Percentiles rank a stretch among this genome's conserved stretches.
phyloP scores from a whole-genome alignment of 2,888 invertebrate genomes.

The Drosophila borborema region DNA sequence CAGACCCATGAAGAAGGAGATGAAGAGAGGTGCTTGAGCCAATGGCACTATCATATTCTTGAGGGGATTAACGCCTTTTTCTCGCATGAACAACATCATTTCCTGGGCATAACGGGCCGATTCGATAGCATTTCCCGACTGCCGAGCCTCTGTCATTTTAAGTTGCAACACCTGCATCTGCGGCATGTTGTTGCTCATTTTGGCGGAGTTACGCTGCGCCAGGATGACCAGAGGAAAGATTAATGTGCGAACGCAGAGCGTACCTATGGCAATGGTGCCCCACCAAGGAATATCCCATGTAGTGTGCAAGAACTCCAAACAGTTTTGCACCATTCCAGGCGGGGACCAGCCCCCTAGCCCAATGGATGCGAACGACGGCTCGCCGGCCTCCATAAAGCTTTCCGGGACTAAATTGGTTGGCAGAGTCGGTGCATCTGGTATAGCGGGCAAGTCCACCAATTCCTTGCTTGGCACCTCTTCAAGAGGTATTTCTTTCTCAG shows the following conservation, averaged over 20 bases:
- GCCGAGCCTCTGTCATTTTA: conserved; percentile 94
- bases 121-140: conserved; percentile 92
- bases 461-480: conserved; percentile 41
- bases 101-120: conserved; percentile 91
- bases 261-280: conserved; percentile 93
- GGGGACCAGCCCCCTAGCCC: conserved; percentile 95
- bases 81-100: conserved; percentile 92
- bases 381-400: conserved; percentile 85
- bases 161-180: conserved; percentile 92
- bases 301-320: conserved; percentile 94
- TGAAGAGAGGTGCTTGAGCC: conserved; percentile 94
- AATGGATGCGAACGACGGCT: conserved; percentile 91
- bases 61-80: conserved; percentile 92
- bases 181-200: conserved; percentile 94
- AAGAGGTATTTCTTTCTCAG: conserved; percentile 33
- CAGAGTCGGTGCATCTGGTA: conserved; percentile 79
- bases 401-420: conserved; percentile 42
- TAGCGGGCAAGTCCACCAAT: conserved; percentile 67
- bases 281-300: conserved; percentile 96
- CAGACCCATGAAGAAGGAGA: conserved; percentile 96
- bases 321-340: conserved; percentile 92
- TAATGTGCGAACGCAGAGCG: conserved; percentile 89
- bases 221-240: conserved; percentile 95
- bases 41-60: conserved; percentile 92
- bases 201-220: conserved; percentile 92